Base-by-base conservation (phyloP, 35 echinoderm and acorn worm genomes). In the Amphiura filiformis region DNA sequence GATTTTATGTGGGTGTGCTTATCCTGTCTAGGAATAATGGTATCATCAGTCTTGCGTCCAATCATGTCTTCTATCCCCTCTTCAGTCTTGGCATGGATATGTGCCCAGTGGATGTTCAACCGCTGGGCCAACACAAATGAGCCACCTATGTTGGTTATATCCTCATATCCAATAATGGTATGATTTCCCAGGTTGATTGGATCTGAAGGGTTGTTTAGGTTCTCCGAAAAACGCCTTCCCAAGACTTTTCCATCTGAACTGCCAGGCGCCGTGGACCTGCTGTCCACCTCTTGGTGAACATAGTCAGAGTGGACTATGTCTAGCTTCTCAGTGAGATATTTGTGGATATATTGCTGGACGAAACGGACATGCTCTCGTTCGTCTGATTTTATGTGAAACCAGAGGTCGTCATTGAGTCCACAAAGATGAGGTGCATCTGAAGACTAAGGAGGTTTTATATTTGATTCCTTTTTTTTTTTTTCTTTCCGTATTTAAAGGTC, bases 341-440 rank as follows among this genome's bases (percentile, higher is more conserved):
- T 70, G 61, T 70, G 61, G 61, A 70, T 70, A 70, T 70, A 70
- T 70, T 70, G 61, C 61, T 30, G 61, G 61, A 70, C 61, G 28
- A 30, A 70, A 70, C 7, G 61, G 61, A 70, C 41, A 15, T 70
- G 26, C 26, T 18, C 28, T 30, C 26, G 61, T 5, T 70, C 26
- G 61, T 70, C 61, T 70, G 61, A 70, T 70, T 70, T 70, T 70
- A 70, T 70, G 61, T 70, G 61, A 70, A 70, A 70, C 61, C 61
- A 70, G 26, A n/a, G 61, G 9, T n/a, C 61, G 28, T 23, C 61
- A 2, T 30, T 52, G 61, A 26, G 26, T 70, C 61, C 61, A 70
- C 61, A 11, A 70, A 70, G 61, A 11, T 70, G 61, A 70, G 9
- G 61, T 23, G 61, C 61, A 23, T 5, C 61, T 30, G 61, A 70